Base-by-base conservation (phyloP, 1,140 invertebrate genomes). In the Caenorhabditis briggsae region DNA sequence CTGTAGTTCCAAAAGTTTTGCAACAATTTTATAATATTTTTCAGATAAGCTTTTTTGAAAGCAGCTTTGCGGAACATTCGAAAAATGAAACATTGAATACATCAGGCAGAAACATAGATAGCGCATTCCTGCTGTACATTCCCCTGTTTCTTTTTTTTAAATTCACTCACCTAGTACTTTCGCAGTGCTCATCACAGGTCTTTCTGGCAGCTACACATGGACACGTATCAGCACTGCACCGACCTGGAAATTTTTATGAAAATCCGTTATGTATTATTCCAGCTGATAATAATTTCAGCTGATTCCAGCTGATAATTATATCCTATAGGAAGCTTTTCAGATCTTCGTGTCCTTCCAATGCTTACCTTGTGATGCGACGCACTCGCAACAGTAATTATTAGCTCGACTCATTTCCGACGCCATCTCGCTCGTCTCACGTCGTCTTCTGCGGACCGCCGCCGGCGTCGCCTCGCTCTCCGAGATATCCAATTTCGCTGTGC, bases 101-200 rank as follows among this genome's bases (percentile, higher is more conserved):
- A n/a, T n/a, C n/a, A n/a, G n/a, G n/a, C n/a, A n/a, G n/a, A n/a
- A n/a, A n/a, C n/a, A n/a, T n/a, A n/a, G n/a, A n/a, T n/a, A n/a
- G n/a, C n/a, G n/a, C n/a, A 33, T 33, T 33, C 33, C 3, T 33
- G 1, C 33, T 11, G 11, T 11, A 0, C 16, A 33, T 41, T 82
- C 9, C 3, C 16, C 25, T 53, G 20, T 12, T 61, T 53, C 11
- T 12, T 7, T 8, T n/a, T n/a, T 18, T 9, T n/a, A n/a, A 59
- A 20, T 64, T 12, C 0, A 82, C 78, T 86, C 64, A 92, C 91
- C 92, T 90, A 16, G 91, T 90, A 87, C 88, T 89, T 87, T 92
- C 91, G 64, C 91, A 92, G 43, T 92, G 91, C 64, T 92, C 91
- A 83, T 92, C 91, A 85, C 91, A 92, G 87, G 92, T 92, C 82